Base-by-base conservation (phyloP, 2,797 vertebrate species). In the Halcyon leucocephala region DNA sequence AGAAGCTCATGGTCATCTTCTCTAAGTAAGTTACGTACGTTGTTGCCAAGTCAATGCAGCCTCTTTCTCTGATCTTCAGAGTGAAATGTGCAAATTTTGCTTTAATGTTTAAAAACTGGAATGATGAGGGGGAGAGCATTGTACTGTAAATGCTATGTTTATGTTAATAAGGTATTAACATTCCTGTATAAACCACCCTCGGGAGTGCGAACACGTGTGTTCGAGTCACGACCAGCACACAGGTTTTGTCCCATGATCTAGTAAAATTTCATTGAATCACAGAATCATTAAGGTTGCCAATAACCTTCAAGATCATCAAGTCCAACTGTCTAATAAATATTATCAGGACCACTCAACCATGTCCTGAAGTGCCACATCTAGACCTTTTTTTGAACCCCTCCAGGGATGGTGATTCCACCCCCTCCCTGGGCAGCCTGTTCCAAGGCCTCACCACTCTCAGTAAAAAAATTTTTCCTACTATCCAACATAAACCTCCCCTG, bases 1-100 rank as follows among this genome's bases (percentile, higher is more conserved):
- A 98, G 97, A 99, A 99, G 90, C 98, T 99, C 5, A 98, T 99
- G 89, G 98, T 98, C 3, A 99, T 99, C 67, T 99, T 99, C 79
- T 98, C 98, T 22, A 99, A 99, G 99, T 99, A 98, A 98, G 99
- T 96, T 14, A 4, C 4, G 2, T 17, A 16, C 2, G 1, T 14
- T 51, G 49, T 51, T 52, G 20, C 28, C 64, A 31, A 2, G 37
- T 4, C 55, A 46, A 18, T 42, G 76, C 20, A 66, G 33, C 26
- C 19, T 35, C 35, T 65, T 61, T 52, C 25, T 55, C 41, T 74
- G 29, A 12, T 37, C 33, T 58, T 52, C 9, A 6, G 33, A 44
- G 86, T 25, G 25, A 42, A 76, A 65, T 25, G 7, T 5, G 44
- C 20, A 7, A 3, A 1, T 6, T 64, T 35, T 42, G 39, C n/a